A percentile compares a stretch with the other conserved stretches of the same genome.
Conservation (phyloP, 2,888 invertebrate genomes). For the Ceriagrion tenellum region DNA sequence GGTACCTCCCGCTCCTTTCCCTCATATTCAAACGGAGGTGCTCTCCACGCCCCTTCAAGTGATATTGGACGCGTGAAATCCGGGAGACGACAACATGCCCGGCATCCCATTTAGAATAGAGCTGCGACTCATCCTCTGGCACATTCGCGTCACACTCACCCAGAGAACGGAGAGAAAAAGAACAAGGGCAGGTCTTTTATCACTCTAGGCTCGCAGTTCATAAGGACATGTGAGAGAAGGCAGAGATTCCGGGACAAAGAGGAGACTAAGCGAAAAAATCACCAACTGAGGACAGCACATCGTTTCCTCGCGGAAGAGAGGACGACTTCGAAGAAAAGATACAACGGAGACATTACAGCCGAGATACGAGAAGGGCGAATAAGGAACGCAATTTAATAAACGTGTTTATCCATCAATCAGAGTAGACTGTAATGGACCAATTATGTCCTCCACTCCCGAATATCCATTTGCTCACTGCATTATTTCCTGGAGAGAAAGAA, state of each 20-base stretch:
- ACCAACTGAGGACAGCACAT: no score
- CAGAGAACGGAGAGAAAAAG: not conserved
- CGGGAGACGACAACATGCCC: not conserved
- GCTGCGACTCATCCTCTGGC: not conserved
- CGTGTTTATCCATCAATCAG: no score
- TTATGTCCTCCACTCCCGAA: no score
- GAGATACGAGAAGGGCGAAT: no score
- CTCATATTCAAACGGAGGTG: not conserved
- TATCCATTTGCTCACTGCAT: no score
- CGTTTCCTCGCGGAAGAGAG: no score
- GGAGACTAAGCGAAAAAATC: no score
- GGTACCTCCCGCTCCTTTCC: not conserved
- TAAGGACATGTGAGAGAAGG: not conserved
- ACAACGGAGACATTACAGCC: no score
- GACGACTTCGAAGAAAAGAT: no score
- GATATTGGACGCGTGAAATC: not conserved
- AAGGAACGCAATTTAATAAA: no score
- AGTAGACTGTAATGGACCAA: no score
- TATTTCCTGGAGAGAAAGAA: no score
- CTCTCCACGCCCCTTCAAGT: not conserved
- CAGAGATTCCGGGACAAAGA: not conserved
- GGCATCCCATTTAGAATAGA: not conserved
- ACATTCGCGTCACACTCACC: not conserved
- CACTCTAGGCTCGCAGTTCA: not conserved
- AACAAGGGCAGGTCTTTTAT: not conserved